Evolutionary conservation across 2,888 invertebrate species (phyloP).

Genomic region (Rhyacophila evoluta): DNA sequence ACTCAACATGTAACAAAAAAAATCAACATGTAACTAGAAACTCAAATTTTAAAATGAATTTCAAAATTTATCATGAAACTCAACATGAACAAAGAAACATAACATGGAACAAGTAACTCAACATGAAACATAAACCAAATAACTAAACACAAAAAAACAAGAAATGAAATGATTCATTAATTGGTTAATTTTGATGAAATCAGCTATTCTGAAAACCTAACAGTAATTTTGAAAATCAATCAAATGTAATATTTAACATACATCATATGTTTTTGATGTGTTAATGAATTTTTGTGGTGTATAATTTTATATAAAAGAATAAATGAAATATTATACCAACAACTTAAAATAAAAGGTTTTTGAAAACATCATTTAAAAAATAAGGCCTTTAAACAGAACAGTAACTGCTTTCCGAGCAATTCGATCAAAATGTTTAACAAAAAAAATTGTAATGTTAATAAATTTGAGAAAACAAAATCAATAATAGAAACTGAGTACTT

Average conservation of each 20-base stretch:
- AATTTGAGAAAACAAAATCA: too few species aligned
- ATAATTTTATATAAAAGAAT: too few species aligned
- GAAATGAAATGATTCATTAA: background rate
- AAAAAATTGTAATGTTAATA: too few species aligned
- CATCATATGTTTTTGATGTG: too few species aligned
- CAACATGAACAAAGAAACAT: background rate
- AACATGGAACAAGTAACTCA: background rate
- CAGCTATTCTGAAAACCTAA: background rate
- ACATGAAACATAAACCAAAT: background rate
- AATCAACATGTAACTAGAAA: background rate
- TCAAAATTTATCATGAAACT: background rate
- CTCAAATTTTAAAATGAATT: background rate
- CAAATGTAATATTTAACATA: background rate
- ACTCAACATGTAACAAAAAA: background rate
- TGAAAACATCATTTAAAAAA: too few species aligned
- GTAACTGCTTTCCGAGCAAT: too few species aligned
- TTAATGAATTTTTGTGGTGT: too few species aligned
- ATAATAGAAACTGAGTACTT: too few species aligned
- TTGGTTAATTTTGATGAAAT: background rate
- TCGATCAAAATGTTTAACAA: too few species aligned
- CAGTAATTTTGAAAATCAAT: slow-evolving; percentile 10
- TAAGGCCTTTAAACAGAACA: too few species aligned
- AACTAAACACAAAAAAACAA: background rate
- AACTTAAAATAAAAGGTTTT: too few species aligned
- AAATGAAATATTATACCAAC: too few species aligned